phyloP scores from a whole-genome alignment of 2,888 invertebrate species.

The Bombylius major region DNA sequence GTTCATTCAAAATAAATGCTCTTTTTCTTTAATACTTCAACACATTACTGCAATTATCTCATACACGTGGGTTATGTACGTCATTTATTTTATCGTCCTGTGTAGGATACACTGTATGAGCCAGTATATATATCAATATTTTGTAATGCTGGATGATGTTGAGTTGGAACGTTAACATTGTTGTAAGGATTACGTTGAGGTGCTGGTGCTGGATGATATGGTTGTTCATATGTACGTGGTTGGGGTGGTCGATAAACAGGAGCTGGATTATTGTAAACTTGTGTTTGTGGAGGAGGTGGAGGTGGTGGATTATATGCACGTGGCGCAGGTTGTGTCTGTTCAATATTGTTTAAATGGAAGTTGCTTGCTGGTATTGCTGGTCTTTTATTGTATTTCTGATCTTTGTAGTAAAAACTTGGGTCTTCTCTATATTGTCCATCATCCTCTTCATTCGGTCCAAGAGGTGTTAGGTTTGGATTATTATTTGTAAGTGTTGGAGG shows the following conservation, averaged over 20 bases:
- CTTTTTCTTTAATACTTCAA: too few species aligned
- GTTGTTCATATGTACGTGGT: slow-evolving; percentile 21
- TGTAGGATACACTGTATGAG: slow-evolving; percentile 66
- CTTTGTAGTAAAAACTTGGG: slow-evolving; percentile 63
- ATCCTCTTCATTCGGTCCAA: slow-evolving; percentile 51
- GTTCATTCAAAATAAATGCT: background rate
- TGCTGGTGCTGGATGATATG: slow-evolving; percentile 27
- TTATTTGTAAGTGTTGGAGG: slow-evolving; percentile 54
- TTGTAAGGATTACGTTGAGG: slow-evolving; percentile 28
- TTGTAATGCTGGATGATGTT: slow-evolving; percentile 57
- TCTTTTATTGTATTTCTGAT: slow-evolving; percentile 43
- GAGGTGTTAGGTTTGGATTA: slow-evolving; percentile 40
- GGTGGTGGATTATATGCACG: slow-evolving; percentile 22
- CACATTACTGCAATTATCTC: too few species aligned
- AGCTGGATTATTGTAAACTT: slow-evolving; percentile 19
- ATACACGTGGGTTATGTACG: too few species aligned
- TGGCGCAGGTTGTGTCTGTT: slow-evolving; percentile 18
- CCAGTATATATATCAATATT: slow-evolving; percentile 62
- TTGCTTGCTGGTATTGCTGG: slow-evolving; percentile 27
- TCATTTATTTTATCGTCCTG: slow-evolving; percentile 35
- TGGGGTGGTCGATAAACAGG: slow-evolving; percentile 8
- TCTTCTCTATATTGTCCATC: slow-evolving; percentile 80
- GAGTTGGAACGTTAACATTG: slow-evolving; percentile 41
- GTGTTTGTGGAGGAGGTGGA: slow-evolving; percentile 30
- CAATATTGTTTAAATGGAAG: slow-evolving; percentile 31